Percentiles rank a stretch among this genome's conserved stretches.
Conservation (phyloP, 1,140 invertebrate genomes). For the Charaxes varanes region DNA sequence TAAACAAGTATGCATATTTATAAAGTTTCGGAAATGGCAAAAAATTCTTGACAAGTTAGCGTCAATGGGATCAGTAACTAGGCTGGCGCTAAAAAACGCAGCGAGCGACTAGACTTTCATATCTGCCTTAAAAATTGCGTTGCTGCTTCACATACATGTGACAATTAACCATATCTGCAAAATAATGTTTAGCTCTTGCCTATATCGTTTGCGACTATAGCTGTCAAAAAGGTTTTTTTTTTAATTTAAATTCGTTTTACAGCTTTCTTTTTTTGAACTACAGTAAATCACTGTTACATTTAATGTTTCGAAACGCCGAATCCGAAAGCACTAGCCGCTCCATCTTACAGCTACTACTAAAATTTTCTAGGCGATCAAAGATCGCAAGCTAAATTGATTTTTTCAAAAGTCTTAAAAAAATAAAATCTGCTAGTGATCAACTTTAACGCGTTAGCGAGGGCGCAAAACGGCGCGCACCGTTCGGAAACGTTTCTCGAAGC, state of each 20-base stretch:
- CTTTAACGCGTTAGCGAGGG: slow-evolving; percentile 71
- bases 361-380: slow-evolving; percentile 69
- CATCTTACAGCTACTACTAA: slow-evolving; percentile 69
- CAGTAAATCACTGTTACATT: not conserved
- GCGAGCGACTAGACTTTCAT: slow-evolving; percentile 49
- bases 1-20: no score
- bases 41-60: slow-evolving; percentile 42
- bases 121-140: slow-evolving; percentile 15
- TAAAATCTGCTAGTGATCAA: slow-evolving; percentile 72
- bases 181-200: no score
- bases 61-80: slow-evolving; percentile 53
- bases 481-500: slow-evolving; percentile 84
- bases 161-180: no score
- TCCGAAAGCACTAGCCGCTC: slow-evolving; percentile 58
- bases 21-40: no score
- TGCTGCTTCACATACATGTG: not conserved
- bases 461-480: slow-evolving; percentile 84
- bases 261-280: not conserved
- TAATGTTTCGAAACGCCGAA: not conserved
- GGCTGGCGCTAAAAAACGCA: slow-evolving; percentile 51
- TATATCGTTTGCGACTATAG: not conserved
- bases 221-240: not conserved
- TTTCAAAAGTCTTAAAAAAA: slow-evolving; percentile 74
- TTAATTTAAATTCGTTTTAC: not conserved
- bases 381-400: slow-evolving; percentile 71